Evolutionary conservation across 2,797 vertebrate species (phyloP).

Genomic region (Enteromius anoplus): DNA sequence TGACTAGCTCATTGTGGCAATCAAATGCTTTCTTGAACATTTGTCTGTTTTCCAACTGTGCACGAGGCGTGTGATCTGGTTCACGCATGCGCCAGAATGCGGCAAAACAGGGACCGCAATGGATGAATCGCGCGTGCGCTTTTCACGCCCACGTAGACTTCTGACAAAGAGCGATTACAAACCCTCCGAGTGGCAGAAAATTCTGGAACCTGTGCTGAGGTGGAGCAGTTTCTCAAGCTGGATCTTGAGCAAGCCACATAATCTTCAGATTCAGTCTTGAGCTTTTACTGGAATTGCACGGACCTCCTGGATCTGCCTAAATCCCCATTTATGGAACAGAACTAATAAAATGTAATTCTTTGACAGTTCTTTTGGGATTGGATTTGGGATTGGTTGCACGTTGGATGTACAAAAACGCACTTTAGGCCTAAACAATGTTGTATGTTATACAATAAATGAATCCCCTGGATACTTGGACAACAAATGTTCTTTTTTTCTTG

Average conservation of each 20-base stretch:
- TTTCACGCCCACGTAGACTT: constrained; percentile 55
- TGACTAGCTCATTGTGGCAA: neutral
- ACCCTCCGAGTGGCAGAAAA: constrained; percentile 54
- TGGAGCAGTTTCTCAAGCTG: constrained; percentile 30
- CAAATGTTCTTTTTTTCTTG: constrained; percentile 17
- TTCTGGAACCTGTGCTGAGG: constrained; percentile 57
- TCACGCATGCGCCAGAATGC: constrained; percentile 75
- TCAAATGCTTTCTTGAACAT: neutral
- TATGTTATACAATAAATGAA: constrained; percentile 47
- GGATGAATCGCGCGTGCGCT: constrained; percentile 58
- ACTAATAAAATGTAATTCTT: constrained; percentile 51
- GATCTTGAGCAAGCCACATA: constrained; percentile 20
- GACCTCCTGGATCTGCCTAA: constrained; percentile 57
- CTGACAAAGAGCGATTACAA: constrained; percentile 62
- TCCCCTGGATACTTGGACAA: constrained; percentile 35
- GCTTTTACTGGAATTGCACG: constrained; percentile 37
- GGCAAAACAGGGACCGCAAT: constrained; percentile 67
- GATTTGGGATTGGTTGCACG: constrained; percentile 36
- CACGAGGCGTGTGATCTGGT: constrained; percentile 57
- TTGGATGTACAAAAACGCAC: constrained; percentile 57
- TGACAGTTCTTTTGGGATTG: constrained; percentile 51
- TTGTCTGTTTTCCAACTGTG: constrained; percentile 8
- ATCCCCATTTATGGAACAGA: constrained; percentile 46
- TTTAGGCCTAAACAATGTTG: constrained; percentile 18
- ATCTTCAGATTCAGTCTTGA: constrained; percentile 33